Conservation (phyloP, 1,140 invertebrate genomes). For the Papilio dardanus region DNA sequence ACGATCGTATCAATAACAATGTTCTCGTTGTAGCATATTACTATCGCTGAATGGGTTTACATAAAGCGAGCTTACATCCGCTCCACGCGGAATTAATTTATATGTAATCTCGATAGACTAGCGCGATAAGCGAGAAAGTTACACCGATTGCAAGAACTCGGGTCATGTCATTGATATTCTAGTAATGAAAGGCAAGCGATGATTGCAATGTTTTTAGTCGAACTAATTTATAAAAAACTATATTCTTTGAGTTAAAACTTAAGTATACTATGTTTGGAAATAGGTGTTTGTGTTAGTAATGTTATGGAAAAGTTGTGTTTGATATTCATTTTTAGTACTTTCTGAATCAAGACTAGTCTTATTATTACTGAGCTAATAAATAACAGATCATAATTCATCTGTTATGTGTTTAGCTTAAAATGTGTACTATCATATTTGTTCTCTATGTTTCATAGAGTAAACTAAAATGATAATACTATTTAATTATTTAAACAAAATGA, state of each 20-base stretch:
- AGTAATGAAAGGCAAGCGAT: neutral
- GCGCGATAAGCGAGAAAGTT: conserved; percentile 27
- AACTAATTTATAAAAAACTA: neutral
- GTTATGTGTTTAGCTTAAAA: conserved; percentile 1
- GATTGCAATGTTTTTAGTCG: neutral
- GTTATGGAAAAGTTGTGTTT: neutral
- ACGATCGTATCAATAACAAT: too few relatives aligned
- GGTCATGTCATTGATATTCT: conserved; percentile 4
- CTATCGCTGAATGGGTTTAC: neutral
- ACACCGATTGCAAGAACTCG: neutral
- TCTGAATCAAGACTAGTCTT: neutral
- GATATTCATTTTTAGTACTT: too few relatives aligned
- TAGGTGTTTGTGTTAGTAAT: neutral
- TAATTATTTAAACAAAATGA: neutral
- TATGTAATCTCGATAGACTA: conserved; percentile 1
- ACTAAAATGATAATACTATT: conserved; percentile 10
- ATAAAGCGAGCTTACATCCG: conserved; percentile 20
- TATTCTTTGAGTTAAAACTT: neutral
- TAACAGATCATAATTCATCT: neutral
- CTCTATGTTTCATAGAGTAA: neutral
- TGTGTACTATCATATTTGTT: neutral
- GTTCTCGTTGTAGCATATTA: too few relatives aligned
- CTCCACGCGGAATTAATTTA: conserved; percentile 13
- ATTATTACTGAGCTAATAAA: neutral
- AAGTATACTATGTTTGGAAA: too few relatives aligned